Evolutionary conservation across 2,888 invertebrate genomes (phyloP), one percentile per base, ranked within the genome.

Genomic region (Neoascia interrupta): DNA sequence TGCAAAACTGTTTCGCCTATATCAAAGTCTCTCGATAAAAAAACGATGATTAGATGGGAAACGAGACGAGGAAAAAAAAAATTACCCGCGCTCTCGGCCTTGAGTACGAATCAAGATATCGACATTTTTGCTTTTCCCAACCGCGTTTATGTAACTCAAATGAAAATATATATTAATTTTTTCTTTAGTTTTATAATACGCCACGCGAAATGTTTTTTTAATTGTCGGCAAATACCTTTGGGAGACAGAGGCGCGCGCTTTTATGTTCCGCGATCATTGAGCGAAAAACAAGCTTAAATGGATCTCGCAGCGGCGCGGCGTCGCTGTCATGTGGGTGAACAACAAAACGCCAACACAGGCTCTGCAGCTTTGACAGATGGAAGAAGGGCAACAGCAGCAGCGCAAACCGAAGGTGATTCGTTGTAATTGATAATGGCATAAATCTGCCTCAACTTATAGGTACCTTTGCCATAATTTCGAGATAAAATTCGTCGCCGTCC

Each of bases 401-500:
- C 31, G n/a, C 31, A 31, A 31, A n/a, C 4, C n/a, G 28, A 39
- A 58, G 31, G 56, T 26, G 56, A 63, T 63, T 58, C 43, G 41
- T 45, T 58, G 56, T 37, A 45, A 60, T 53, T 47, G 73, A 66
- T 73, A 64, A 73, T 54, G 49, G 34, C 34, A 21, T 18, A 45
- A 19, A 45, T 60, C 39, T 43, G 43, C 43, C n/a, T 3, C 10
- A 64, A 73, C 45, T 45, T 31, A 31, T 64, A 26, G 26, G 63
- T 64, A 75, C 75, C 70, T 64, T 64, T 53, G 39, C 58, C 39
- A 70, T 76, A 70, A 76, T 64, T 76, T 70, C 31, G n/a, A 64
- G 70, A 76, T 76, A 72, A 18, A 76, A 64, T 60, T n/a, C n/a
- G n/a, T n/a, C n/a, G n/a, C n/a, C n/a, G n/a, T n/a, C n/a, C n/a